Conservation (phyloP, 1,140 invertebrate species). For the roundworm (Caenorhabditis elegans) region DNA sequence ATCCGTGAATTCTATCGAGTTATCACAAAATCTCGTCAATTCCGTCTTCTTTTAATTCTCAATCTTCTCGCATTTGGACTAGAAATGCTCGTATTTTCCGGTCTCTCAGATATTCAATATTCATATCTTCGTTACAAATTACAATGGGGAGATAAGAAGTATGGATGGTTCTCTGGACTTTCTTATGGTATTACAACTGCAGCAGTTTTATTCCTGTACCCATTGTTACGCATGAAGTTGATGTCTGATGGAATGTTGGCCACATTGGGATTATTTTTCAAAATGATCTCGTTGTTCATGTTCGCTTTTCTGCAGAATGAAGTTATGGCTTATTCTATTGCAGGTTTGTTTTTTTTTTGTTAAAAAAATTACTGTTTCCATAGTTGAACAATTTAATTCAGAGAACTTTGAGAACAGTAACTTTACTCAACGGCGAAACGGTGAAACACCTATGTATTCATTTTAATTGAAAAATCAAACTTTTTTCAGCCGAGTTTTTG, state of each 20-base stretch:
- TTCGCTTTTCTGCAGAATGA: conserved; percentile 49
- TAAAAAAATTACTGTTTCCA: no score
- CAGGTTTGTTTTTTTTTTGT: not conserved
- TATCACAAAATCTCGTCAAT: not conserved
- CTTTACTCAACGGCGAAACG: no score
- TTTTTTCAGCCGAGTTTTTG: no score
- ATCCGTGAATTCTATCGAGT: conserved; percentile 34
- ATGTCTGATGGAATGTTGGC: conserved; percentile 51
- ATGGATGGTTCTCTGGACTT: conserved; percentile 49
- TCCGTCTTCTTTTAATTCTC: not conserved
- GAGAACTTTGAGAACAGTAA: no score
- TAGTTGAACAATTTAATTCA: no score
- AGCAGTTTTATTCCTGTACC: conserved; percentile 55
- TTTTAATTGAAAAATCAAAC: no score
- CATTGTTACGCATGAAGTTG: conserved; percentile 51
- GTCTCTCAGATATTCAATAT: conserved; percentile 48
- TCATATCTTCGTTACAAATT: conserved; percentile 50
- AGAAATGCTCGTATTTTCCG: conserved; percentile 41
- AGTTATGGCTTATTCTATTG: conserved; percentile 41
- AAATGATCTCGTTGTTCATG: conserved; percentile 54
- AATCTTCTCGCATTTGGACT: conserved; percentile 37
- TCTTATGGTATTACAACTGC: conserved; percentile 41
- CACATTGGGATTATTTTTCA: conserved; percentile 50
- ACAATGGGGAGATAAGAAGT: conserved; percentile 47
- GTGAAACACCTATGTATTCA: no score